Conservation (phyloP, 1,140 invertebrate species). For the Platorchestia sp. region DNA sequence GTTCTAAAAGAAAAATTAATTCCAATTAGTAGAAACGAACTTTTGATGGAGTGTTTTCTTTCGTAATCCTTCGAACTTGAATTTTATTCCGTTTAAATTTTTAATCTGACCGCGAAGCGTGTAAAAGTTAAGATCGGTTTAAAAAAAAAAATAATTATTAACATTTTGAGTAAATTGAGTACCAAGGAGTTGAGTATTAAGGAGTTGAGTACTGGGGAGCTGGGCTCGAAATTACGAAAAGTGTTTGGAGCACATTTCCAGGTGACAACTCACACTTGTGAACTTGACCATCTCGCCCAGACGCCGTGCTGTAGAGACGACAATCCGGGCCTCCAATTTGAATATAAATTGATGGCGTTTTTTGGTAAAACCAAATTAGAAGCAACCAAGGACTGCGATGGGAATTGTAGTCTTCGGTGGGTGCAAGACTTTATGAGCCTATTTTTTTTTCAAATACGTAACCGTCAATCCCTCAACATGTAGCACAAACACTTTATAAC, state of each 20-base stretch:
- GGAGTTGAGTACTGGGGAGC: background rate
- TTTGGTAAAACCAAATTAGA: no score
- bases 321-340: no score
- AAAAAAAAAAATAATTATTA: background rate
- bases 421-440: no score
- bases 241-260: background rate
- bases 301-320: no score
- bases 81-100: background rate
- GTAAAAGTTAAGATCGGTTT: background rate
- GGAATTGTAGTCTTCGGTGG: no score
- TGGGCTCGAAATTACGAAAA: background rate
- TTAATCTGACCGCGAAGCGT: background rate
- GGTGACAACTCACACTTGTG: no score
- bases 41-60: background rate
- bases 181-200: background rate
- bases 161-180: background rate
- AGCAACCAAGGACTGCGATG: no score
- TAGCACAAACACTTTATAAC: no score
- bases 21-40: background rate
- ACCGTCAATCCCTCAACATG: no score
- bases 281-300: no score
- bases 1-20: background rate
- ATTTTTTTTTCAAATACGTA: no score
- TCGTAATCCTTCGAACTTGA: background rate
- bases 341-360: no score